Base-by-base conservation (phyloP, 2,797 vertebrate species). In the Myotis vivesi region DNA sequence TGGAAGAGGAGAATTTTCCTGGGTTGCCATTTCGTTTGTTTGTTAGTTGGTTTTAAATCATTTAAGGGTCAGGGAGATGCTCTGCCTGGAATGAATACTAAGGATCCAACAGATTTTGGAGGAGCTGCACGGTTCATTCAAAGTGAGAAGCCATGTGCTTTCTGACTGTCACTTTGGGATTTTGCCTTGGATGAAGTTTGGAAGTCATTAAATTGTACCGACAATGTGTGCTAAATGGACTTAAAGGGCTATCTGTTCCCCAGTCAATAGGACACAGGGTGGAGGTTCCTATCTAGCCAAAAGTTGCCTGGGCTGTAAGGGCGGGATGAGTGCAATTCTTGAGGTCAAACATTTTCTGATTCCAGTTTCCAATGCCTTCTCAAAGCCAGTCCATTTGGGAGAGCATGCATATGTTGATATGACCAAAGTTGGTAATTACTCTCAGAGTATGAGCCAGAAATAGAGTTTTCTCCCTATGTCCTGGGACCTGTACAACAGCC, bases 31-130 rank as follows among this genome's bases (percentile, higher is more conserved):
- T 95, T 89, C 90, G 92, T 96, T 92, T 87, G 73, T 95, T 92
- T 96, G 93, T 96, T 94, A 91, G 93, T 90, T 71, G 87, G 59
- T 87, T 98, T 98, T 97, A 92, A 97, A 97, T 97, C 83, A 97
- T 97, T 97, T 95, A 96, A 88, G 38, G 41, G 22, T 68, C 91
- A 96, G 30, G 33, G 87, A 97, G 95, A 95, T 33, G 25, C 19
- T 96, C 51, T 75, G 30, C 30, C 55, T 71, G 66, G 89, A n/a
- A 46, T 91, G 97, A 97, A 97, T 97, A 96, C 79, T 96, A 96
- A 97, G 93, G 90, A 22, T 72, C n/a, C 84, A 76, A 4, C n/a
- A 72, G 22, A 20, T 81, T 82, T 36, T 33, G 20, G n/a, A 33
- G 25, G 44, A 76, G 23, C 44, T 72, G 51, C 28, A 30, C 16